phyloP scores from a whole-genome alignment of 2,113 vertebrate species.

The Amphiprion percula region DNA sequence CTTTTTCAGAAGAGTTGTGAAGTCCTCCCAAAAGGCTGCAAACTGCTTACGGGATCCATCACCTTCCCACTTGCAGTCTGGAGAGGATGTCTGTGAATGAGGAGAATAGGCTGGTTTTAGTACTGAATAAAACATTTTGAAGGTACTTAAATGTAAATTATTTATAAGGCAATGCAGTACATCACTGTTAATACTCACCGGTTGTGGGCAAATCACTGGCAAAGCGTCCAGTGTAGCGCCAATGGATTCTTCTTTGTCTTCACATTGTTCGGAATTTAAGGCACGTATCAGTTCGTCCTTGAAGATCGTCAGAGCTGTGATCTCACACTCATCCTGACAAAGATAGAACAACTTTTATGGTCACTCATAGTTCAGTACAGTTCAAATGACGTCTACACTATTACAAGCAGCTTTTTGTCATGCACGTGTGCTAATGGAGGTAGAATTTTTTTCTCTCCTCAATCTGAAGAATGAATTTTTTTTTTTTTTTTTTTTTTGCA shows the following conservation, averaged over 20 bases:
- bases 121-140: not conserved
- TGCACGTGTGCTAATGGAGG: too few relatives aligned
- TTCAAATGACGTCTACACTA: too few relatives aligned
- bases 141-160: not conserved
- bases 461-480: too few relatives aligned
- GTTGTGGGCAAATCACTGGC: rapidly evolving
- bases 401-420: too few relatives aligned
- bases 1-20: rapidly evolving
- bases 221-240: rapidly evolving
- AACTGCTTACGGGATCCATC: not conserved
- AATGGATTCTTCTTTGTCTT: too few relatives aligned
- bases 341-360: not conserved
- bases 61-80: not conserved
- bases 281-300: rapidly evolving
- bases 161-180: not conserved
- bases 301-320: rapidly evolving
- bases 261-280: too few relatives aligned
- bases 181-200: slow-evolving; percentile 25
- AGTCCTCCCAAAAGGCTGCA: rapidly evolving
- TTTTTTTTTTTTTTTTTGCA: not conserved
- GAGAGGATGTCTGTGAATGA: not conserved
- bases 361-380: not conserved
- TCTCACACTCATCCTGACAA: rapidly evolving
- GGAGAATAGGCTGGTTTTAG: slow-evolving; percentile 12
- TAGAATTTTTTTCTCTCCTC: too few relatives aligned